Conservation (phyloP, 2,888 invertebrate species). For the Ephialtes manifestator region DNA sequence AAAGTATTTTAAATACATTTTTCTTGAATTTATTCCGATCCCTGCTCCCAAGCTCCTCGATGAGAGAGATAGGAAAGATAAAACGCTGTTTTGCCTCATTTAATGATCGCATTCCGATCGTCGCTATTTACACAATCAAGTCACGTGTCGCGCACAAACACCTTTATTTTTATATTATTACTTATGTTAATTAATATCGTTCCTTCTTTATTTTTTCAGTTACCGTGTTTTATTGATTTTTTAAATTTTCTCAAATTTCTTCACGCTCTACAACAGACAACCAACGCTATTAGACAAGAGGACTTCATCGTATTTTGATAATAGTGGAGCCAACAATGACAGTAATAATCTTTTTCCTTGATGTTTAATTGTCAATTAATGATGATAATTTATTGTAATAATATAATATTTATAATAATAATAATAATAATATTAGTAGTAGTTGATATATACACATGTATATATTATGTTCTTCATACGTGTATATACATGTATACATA, state of each 20-base stretch:
- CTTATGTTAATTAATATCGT: slow-evolving; percentile 67
- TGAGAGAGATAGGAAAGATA: slow-evolving; percentile 41
- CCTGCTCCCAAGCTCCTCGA: slow-evolving; percentile 5
- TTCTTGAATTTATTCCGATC: too few relatives aligned
- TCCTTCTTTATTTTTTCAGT: slow-evolving; percentile 58
- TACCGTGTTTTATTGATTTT: slow-evolving; percentile 61
- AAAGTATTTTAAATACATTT: too few relatives aligned
- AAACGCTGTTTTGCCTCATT: slow-evolving; percentile 38
- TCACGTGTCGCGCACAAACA: slow-evolving; percentile 5
- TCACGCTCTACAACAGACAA: slow-evolving; percentile 79
- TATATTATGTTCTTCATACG: slow-evolving; percentile 61
- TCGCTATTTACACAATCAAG: slow-evolving; percentile 52
- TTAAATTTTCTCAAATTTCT: slow-evolving; percentile 56
- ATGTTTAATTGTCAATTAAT: slow-evolving; percentile 66
- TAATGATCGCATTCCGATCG: slow-evolving; percentile 34
- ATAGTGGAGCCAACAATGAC: slow-evolving; percentile 77
- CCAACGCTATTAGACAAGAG: slow-evolving; percentile 82
- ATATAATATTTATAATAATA: slow-evolving; percentile 65
- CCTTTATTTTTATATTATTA: slow-evolving; percentile 42
- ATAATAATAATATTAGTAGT: slow-evolving; percentile 76
- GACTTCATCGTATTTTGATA: slow-evolving; percentile 72
- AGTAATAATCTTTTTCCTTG: slow-evolving; percentile 70
- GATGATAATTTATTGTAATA: slow-evolving; percentile 71
- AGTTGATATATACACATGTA: slow-evolving; percentile 75
- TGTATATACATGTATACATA: slow-evolving; percentile 71